Percentiles rank a stretch among this genome's conserved stretches.
Evolutionary conservation across 1,140 invertebrate genomes (phyloP).

Genomic region (Plectus sambesii): DNA sequence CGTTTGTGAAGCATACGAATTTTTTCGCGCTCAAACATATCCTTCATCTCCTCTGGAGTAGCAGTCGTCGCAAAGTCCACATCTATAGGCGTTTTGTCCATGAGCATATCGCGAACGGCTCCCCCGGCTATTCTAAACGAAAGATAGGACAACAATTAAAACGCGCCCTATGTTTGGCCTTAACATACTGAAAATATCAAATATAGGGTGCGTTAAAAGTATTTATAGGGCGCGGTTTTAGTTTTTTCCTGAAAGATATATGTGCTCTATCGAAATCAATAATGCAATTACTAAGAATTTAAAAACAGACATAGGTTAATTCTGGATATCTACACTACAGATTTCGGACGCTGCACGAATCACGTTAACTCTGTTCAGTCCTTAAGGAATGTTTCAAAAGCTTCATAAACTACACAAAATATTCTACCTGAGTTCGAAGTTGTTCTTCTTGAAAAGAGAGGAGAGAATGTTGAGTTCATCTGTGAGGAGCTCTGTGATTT

Average conservation of each 20-base stretch:
- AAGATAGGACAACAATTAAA: too few relatives aligned
- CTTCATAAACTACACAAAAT: too few relatives aligned
- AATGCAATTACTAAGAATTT: too few relatives aligned
- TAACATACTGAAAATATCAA: too few relatives aligned
- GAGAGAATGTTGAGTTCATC: conserved; percentile 61
- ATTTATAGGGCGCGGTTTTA: conserved; percentile 6
- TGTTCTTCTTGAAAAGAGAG: conserved; percentile 65
- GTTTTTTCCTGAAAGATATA: conserved; percentile 5
- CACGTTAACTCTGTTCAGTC: too few relatives aligned
- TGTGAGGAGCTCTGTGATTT: conserved; percentile 68
- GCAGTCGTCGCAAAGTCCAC: conserved; percentile 95
- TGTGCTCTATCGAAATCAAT: too few relatives aligned
- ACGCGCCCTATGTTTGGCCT: too few relatives aligned
- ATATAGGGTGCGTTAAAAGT: too few relatives aligned
- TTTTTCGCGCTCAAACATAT: conserved; percentile 73
- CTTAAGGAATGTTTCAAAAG: too few relatives aligned
- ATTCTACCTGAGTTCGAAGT: conserved; percentile 51
- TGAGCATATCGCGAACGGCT: conserved; percentile 83
- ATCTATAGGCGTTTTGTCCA: conserved; percentile 70
- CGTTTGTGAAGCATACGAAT: conserved; percentile 81
- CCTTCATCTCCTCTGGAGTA: conserved; percentile 88
- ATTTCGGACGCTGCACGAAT: too few relatives aligned
- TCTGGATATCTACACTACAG: too few relatives aligned
- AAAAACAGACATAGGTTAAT: too few relatives aligned
- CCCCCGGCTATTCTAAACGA: conserved; percentile 89